phyloP scores from a whole-genome alignment of 2,888 invertebrate species.

The Parasteatoda lunata region DNA sequence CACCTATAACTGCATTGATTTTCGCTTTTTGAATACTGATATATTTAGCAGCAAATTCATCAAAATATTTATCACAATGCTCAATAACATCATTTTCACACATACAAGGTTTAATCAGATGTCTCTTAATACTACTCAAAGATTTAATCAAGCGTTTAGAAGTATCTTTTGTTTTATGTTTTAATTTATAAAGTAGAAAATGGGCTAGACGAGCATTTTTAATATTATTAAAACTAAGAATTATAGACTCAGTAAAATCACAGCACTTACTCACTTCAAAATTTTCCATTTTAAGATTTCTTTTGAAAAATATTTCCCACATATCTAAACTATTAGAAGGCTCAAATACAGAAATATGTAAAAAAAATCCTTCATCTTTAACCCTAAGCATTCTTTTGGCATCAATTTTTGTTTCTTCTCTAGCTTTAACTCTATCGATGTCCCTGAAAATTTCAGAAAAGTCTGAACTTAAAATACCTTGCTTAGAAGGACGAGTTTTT shows the following conservation, averaged over 20 bases:
- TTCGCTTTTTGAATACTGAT: slow-evolving; percentile 18
- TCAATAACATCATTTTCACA: slow-evolving; percentile 22
- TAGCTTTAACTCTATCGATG: too few relatives aligned
- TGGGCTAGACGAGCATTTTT: slow-evolving; percentile 8
- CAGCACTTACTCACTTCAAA: not conserved
- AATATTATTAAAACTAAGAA: slow-evolving; percentile 27
- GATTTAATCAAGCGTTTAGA: slow-evolving; percentile 19
- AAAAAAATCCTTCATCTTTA: slow-evolving; percentile 47
- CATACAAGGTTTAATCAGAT: slow-evolving; percentile 18
- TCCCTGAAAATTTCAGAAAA: too few relatives aligned
- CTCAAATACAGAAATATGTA: slow-evolving; percentile 42
- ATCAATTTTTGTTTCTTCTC: not conserved
- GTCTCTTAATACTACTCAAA: slow-evolving; percentile 2
- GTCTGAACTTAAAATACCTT: too few relatives aligned
- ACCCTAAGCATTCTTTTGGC: not conserved
- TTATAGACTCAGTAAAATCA: not conserved
- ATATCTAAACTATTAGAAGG: not conserved
- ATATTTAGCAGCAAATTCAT: slow-evolving; percentile 21
- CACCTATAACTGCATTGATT: slow-evolving; percentile 6
- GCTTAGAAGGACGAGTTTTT: too few relatives aligned
- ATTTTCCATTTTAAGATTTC: not conserved
- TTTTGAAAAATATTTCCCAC: not conserved
- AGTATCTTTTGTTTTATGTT: slow-evolving; percentile 4
- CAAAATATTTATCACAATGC: slow-evolving; percentile 28
- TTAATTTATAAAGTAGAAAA: slow-evolving; percentile 3